phyloP scores from a whole-genome alignment of 2,888 invertebrate species.

The Eristalis pertinax region DNA sequence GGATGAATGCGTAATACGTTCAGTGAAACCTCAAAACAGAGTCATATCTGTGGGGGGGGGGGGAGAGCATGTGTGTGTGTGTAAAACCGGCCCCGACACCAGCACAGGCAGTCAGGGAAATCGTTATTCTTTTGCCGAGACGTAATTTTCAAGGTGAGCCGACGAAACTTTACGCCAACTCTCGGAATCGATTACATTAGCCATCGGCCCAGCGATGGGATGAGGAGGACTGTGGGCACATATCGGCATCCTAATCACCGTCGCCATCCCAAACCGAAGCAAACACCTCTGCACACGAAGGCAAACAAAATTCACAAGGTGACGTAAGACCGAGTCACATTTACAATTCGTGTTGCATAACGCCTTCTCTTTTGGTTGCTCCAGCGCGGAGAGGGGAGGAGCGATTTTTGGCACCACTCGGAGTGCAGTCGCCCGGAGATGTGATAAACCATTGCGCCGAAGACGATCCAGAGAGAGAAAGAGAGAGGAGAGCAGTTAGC shows the following conservation, averaged over 20 bases:
- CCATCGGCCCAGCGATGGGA: background rate
- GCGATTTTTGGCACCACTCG: background rate
- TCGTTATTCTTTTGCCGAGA: slow-evolving; percentile 25
- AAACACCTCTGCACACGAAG: background rate
- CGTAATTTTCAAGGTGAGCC: slow-evolving; percentile 25
- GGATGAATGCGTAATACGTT: slow-evolving; percentile 42
- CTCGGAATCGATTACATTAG: slow-evolving; percentile 44
- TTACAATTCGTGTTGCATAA: slow-evolving; percentile 44
- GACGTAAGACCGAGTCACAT: slow-evolving; percentile 45
- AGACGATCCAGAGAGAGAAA: background rate
- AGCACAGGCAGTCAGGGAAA: slow-evolving; percentile 10
- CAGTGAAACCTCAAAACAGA: background rate
- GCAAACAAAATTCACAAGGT: slow-evolving; percentile 4
- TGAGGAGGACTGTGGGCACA: background rate
- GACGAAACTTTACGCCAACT: background rate
- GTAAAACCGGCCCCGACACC: background rate
- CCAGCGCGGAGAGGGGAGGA: background rate
- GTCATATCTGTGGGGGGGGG: no score
- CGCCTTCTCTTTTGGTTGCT: background rate
- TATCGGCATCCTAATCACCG: slow-evolving; percentile 53
- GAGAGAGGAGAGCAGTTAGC: slow-evolving; percentile 23
- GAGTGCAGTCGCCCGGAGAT: background rate
- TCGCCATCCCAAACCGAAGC: slow-evolving; percentile 3
- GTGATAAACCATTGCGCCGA: slow-evolving; percentile 23
- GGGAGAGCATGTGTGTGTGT: background rate